phyloP scores from a whole-genome alignment of 2,113 vertebrate species.

The Opisthocomus hoazin region DNA sequence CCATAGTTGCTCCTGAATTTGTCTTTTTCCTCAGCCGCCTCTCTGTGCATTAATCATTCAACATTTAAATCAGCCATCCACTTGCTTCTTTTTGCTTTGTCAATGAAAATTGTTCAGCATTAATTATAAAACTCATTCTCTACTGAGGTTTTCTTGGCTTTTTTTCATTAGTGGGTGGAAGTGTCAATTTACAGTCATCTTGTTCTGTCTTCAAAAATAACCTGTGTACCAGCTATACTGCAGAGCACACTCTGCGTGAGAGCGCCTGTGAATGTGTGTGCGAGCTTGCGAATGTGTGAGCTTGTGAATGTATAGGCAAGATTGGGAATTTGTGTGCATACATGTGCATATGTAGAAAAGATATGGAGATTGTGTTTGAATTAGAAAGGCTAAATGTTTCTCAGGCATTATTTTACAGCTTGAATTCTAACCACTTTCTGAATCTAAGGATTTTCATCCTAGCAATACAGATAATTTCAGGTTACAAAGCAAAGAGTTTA shows the following conservation, averaged over 20 bases:
- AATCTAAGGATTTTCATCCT: neutral
- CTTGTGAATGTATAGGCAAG: neutral
- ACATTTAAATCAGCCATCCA: conserved; percentile 60
- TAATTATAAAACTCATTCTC: conserved; percentile 68
- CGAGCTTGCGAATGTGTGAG: conserved; percentile 4
- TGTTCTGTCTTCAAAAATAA: conserved; percentile 56
- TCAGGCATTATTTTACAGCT: neutral
- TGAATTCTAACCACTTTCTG: neutral
- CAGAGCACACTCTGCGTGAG: neutral
- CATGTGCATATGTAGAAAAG: conserved; percentile 16
- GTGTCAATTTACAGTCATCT: conserved; percentile 59
- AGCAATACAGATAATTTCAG: neutral
- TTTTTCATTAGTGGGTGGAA: conserved; percentile 59
- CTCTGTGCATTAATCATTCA: conserved; percentile 55
- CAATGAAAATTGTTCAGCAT: conserved; percentile 67
- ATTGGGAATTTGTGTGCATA: conserved; percentile 5
- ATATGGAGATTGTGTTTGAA: neutral
- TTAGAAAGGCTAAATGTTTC: conserved; percentile 1
- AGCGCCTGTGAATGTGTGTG: neutral
- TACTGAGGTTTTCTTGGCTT: conserved; percentile 46
- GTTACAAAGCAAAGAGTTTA: neutral
- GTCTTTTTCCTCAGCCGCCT: conserved; percentile 21
- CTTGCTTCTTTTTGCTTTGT: conserved; percentile 64
- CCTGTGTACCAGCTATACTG: neutral
- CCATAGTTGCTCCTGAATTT: conserved; percentile 40